Percentiles rank a stretch among this genome's conserved stretches.
These are phyloP conservation scores for Peromyscus melanophrys DNA, from an alignment of 2,797 vertebrate genomes.

Conservation along the genomic window DNA sequence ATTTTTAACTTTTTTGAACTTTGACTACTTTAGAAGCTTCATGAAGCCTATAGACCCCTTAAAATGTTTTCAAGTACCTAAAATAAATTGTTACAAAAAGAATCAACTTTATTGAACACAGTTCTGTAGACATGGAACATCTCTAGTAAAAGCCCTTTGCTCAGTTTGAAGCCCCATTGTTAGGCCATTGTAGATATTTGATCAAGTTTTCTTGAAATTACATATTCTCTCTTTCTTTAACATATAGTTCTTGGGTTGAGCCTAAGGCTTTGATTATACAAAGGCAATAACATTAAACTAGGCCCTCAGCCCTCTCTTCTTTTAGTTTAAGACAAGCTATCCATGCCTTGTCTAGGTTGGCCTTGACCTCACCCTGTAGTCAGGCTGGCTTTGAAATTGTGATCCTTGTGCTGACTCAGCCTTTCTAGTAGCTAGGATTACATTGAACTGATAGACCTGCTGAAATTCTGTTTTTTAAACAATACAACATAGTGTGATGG, in stretches of 20 bases:
- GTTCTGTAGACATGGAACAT: neutral
- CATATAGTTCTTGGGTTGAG: neutral
- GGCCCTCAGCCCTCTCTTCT: neutral
- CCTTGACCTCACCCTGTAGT: neutral
- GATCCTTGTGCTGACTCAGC: neutral
- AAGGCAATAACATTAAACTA: neutral
- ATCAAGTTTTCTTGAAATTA: slow-evolving; percentile 36
- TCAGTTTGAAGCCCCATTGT: neutral
- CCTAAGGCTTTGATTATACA: neutral
- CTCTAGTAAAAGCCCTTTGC: neutral
- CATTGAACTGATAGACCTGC: neutral
- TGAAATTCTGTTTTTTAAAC: slow-evolving; percentile 33
- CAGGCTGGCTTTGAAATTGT: neutral
- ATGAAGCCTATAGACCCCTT: neutral
- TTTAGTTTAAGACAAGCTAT: neutral
- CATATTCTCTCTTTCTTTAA: neutral
- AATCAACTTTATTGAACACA: neutral
- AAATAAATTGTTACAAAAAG: slow-evolving; percentile 31
- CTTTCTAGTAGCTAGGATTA: neutral
- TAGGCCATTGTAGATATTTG: neutral
- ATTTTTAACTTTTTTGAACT: slow-evolving; percentile 27
- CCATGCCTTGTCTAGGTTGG: neutral
- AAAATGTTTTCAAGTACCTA: slow-evolving; percentile 48
- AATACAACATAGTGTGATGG: neutral
- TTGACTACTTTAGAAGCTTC: slow-evolving; percentile 24